Conservation (phyloP, 2,888 invertebrate genomes). For the Nomada flava region DNA sequence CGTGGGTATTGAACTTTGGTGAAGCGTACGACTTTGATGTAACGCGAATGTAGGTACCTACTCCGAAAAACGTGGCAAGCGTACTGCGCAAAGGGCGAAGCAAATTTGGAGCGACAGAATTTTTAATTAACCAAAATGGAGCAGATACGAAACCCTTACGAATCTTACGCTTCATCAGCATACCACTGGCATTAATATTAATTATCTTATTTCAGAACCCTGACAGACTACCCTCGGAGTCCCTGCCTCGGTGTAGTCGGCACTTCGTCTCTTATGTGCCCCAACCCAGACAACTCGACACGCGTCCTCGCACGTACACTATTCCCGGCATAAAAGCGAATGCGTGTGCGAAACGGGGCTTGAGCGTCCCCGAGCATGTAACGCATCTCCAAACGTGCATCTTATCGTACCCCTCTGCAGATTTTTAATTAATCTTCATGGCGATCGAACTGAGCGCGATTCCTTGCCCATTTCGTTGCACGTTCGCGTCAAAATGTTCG, state of each 20-base stretch:
- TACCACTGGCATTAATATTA: slow-evolving; percentile 50
- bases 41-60: not conserved
- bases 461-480: not conserved
- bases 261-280: slow-evolving; percentile 47
- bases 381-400: slow-evolving; percentile 55
- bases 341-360: slow-evolving; percentile 46
- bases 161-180: slow-evolving; percentile 34
- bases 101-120: not conserved
- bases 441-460: not conserved
- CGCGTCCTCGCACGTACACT: slow-evolving; percentile 61
- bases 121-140: slow-evolving; percentile 9
- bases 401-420: slow-evolving; percentile 27
- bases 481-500: no score
- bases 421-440: slow-evolving; percentile 30
- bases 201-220: slow-evolving; percentile 50
- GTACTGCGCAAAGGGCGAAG: not conserved
- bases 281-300: slow-evolving; percentile 63
- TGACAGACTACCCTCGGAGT: slow-evolving; percentile 50
- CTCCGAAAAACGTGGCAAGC: not conserved
- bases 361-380: slow-evolving; percentile 55
- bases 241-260: slow-evolving; percentile 51
- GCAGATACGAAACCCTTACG: slow-evolving; percentile 14
- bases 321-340: slow-evolving; percentile 47
- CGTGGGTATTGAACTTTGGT: not conserved
- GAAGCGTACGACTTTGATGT: not conserved